Conservation (phyloP, 2,888 invertebrate species). For the Scaptomyza tumidula region DNA sequence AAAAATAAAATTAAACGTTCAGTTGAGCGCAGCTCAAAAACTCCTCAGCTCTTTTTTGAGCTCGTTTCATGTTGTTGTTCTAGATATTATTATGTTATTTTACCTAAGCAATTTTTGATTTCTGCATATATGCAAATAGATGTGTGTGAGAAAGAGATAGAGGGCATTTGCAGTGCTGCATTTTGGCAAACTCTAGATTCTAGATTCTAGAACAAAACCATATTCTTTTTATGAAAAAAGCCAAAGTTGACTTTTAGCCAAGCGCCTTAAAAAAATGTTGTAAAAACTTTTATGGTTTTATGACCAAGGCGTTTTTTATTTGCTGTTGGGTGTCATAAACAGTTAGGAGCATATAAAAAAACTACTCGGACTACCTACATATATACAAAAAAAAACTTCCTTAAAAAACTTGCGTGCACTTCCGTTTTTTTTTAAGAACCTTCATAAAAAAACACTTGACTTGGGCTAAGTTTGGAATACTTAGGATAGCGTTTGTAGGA, state of each 20-base stretch:
- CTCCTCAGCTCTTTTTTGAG: slow-evolving; percentile 42
- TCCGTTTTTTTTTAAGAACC: slow-evolving; percentile 68
- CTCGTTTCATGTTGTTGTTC: slow-evolving; percentile 17
- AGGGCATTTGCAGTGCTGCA: neutral
- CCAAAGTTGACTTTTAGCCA: slow-evolving; percentile 55
- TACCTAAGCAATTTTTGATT: slow-evolving; percentile 59
- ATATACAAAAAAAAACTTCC: slow-evolving; percentile 44
- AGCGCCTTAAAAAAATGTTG: slow-evolving; percentile 23
- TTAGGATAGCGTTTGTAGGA: slow-evolving; percentile 4
- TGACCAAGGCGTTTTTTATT: slow-evolving; percentile 60
- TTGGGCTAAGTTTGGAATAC: neutral
- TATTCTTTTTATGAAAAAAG: slow-evolving; percentile 6
- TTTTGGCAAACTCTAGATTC: slow-evolving; percentile 5
- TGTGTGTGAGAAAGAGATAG: slow-evolving; percentile 50
- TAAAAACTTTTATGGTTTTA: slow-evolving; percentile 66
- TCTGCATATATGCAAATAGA: slow-evolving; percentile 66
- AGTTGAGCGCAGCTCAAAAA: slow-evolving; percentile 48
- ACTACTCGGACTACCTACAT: slow-evolving; percentile 9
- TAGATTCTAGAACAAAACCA: slow-evolving; percentile 20
- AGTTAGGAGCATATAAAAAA: slow-evolving; percentile 25
- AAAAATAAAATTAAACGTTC: slow-evolving; percentile 31
- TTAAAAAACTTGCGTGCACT: slow-evolving; percentile 63
- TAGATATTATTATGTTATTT: slow-evolving; percentile 40
- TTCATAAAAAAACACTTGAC: slow-evolving; percentile 59
- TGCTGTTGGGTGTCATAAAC: slow-evolving; percentile 46